Base-by-base conservation (phyloP, 2,888 invertebrate genomes). In the Aelia acuminata region DNA sequence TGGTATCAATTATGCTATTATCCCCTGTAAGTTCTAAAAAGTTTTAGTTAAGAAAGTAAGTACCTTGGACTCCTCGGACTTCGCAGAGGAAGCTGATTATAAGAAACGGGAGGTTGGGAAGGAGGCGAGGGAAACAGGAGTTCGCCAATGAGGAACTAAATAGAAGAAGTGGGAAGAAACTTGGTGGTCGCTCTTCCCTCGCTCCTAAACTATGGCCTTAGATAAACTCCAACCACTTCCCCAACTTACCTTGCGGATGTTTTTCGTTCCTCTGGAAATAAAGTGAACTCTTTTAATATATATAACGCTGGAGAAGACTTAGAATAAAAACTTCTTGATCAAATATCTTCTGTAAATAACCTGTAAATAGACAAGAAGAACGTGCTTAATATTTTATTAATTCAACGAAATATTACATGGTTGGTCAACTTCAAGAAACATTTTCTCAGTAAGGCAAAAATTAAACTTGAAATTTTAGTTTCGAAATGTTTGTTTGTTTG, bases 71-170 rank as follows among this genome's bases (percentile, higher is more conserved):
- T 35, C 63, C 26, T 13, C 18, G 31, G 7, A 35, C 63, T 70
- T 70, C 31, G 1, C 10, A 7, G 26, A 8, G 1, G 11, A 22
- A 8, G 53, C 53, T 57, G 57, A 57, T 57, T 57, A 57, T 57
- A 57, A 26, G 63, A 10, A 70, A 70, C 4, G 63, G 18, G 43
- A 11, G n/a, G n/a, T n/a, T n/a, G n/a, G n/a, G n/a, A n/a, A n/a
- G n/a, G n/a, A 3, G 43, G 7, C 10, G 43, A 4, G 15, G 80
- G n/a, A 43, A 75, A 80, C n/a, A 80, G 80, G 43, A 80, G 80
- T 80, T 80, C 43, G n/a, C 43, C 80, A 39, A 80, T 47, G 11
- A 80, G 80, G 80, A 80, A 80, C 80, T 80, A n/a, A 80, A 80
- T 80, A 80, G 43, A 80, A 80, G 80, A 80, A 80, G 80, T 22